Base-by-base conservation (phyloP, 1,140 invertebrate species). In the Eriosoma lanigerum region DNA sequence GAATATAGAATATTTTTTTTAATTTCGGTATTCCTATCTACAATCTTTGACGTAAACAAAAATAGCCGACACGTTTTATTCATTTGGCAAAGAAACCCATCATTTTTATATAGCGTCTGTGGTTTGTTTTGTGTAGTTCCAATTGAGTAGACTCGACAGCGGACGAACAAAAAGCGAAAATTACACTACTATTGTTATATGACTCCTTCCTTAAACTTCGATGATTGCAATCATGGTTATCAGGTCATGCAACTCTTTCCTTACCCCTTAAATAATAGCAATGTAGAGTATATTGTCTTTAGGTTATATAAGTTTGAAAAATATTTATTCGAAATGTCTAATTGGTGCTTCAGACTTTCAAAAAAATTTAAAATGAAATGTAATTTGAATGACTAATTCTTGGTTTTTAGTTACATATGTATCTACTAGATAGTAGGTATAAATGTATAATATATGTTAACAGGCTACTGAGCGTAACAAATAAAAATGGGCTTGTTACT, bases 381-480 rank as follows among this genome's bases (percentile, higher is more conserved):
- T 70, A 72, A 72, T 52, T 44, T 21, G 48, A 78, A 78, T 62
- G 21, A 60, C 56, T 38, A n/a, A 78, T 17, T 62, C 48, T 78
- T 54, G 29, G n/a, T 38, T 38, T 50, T 52, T 72, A 72, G 46
- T 72, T 50, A 62, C 56, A 38, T 75, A 44, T 46, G 12, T 66
- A n/a, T n/a, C 32, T 38, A 38, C 24, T 38, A 38, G 32, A 8
- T 38, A 38, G 8, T 38, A 38, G 32, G 32, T 38, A 38, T 38
- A 38, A 4, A 38, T 8, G 26, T 62, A 78, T 78, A 72, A 72
- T 72, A 72, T 32, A 78, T 78, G 38, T 29, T 78, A 78, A 62
- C 75, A 62, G 75, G n/a, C 75, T 78, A 78, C 75, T 78, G 17
- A 78, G 75, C 75, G 38, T 62, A 78, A 78, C 75, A 78, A 60